phyloP scores from a whole-genome alignment of 2,888 invertebrate genomes.

The Chrysolina americana region DNA sequence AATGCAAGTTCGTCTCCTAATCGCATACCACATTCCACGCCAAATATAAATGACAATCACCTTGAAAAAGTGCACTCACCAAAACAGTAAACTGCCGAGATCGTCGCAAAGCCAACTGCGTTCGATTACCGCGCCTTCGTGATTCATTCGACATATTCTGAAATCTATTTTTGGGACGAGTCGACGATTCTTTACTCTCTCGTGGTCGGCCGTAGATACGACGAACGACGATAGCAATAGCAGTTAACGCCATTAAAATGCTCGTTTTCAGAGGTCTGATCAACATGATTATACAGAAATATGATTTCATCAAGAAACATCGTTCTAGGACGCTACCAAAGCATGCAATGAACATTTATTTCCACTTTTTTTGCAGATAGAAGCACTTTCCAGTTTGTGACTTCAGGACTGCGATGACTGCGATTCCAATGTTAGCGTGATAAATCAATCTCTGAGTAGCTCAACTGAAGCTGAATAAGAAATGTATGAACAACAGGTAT shows the following conservation, averaged over 20 bases:
- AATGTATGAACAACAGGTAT: too few relatives aligned
- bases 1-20: slow-evolving; percentile 2
- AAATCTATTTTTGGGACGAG: slow-evolving; percentile 7
- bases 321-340: too few relatives aligned
- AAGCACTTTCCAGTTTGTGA: too few relatives aligned
- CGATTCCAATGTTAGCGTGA: too few relatives aligned
- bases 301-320: too few relatives aligned
- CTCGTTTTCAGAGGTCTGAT: neutral
- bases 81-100: slow-evolving; percentile 28
- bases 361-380: too few relatives aligned
- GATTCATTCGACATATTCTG: slow-evolving; percentile 12
- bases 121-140: neutral
- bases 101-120: slow-evolving; percentile 31
- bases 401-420: too few relatives aligned
- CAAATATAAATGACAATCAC: slow-evolving; percentile 52
- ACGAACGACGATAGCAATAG: neutral
- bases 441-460: too few relatives aligned
- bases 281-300: neutral
- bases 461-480: too few relatives aligned
- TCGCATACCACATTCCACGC: slow-evolving; percentile 31
- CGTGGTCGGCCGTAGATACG: neutral
- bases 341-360: too few relatives aligned
- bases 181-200: too few relatives aligned
- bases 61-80: slow-evolving; percentile 51
- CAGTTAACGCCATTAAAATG: neutral